A percentile compares a stretch with the other conserved stretches of the same genome.
Conservation (phyloP, 1,140 invertebrate genomes). For the Eriosoma lanigerum region DNA sequence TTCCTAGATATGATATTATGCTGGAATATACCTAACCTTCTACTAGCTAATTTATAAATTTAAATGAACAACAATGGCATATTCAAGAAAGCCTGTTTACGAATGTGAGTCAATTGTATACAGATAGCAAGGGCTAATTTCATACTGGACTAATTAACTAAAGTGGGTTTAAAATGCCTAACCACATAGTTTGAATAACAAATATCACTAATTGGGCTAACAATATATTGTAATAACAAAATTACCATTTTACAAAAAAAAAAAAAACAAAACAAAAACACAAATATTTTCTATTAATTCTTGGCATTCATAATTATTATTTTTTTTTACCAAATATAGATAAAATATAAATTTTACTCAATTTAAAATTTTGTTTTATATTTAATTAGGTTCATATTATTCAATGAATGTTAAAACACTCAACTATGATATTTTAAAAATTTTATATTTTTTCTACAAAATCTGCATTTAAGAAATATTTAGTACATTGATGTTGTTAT, state of each 20-base stretch:
- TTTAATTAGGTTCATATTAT: too few relatives aligned
- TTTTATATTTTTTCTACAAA: too few relatives aligned
- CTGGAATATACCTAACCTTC: neutral
- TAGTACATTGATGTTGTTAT: too few relatives aligned
- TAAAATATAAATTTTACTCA: too few relatives aligned
- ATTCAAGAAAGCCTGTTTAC: neutral
- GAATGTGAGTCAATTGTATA: neutral
- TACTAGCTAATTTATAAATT: neutral
- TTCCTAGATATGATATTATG: neutral
- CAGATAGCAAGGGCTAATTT: neutral
- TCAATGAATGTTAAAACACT: too few relatives aligned
- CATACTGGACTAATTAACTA: neutral
- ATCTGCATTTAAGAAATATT: too few relatives aligned
- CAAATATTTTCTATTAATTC: too few relatives aligned
- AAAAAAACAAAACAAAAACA: too few relatives aligned
- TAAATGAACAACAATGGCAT: neutral
- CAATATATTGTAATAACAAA: neutral
- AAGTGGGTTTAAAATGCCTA: neutral
- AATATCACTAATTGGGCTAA: neutral
- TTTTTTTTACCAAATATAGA: too few relatives aligned
- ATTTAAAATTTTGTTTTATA: too few relatives aligned
- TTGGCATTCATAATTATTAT: too few relatives aligned
- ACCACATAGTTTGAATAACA: neutral
- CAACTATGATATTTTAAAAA: too few relatives aligned
- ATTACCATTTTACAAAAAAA: neutral